phyloP scores from a whole-genome alignment of 2,797 vertebrate species.

The Sarcoramphus papa region DNA sequence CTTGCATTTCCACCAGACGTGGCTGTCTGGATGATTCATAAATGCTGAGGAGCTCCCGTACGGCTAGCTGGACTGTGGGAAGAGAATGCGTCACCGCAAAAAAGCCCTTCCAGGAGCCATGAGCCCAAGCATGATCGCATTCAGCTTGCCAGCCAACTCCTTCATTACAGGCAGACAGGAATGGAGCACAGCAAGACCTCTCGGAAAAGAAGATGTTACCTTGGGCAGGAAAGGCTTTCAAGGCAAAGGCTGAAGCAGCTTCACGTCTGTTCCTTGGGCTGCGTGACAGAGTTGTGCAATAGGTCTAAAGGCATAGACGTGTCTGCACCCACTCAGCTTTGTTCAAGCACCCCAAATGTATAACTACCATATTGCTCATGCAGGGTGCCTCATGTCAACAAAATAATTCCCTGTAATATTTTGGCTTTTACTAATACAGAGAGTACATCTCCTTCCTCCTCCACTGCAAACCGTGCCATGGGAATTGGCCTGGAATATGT shows the following conservation, averaged over 20 bases:
- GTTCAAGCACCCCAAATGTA: background rate
- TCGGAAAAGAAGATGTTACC: background rate
- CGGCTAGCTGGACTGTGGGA: background rate
- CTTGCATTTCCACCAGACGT: background rate
- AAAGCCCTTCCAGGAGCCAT: background rate
- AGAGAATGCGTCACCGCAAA: background rate
- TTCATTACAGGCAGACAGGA: background rate
- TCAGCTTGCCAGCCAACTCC: background rate
- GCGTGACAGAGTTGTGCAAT: background rate
- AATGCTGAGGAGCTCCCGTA: background rate
- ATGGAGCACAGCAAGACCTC: background rate
- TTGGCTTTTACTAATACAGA: background rate
- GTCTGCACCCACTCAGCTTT: background rate
- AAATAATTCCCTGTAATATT: background rate
- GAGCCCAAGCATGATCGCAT: background rate
- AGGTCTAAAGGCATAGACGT: background rate
- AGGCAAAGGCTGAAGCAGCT: background rate
- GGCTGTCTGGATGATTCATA: background rate
- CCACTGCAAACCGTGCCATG: background rate
- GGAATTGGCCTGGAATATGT: background rate
- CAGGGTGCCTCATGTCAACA: background rate
- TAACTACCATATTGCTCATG: background rate
- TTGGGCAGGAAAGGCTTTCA: accelerated
- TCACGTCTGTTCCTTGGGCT: background rate
- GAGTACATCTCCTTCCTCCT: background rate